A percentile compares a stretch with the other conserved stretches of the same genome.
phyloP scores from a whole-genome alignment of 2,797 vertebrate genomes.

The Sebastes jordani region DNA sequence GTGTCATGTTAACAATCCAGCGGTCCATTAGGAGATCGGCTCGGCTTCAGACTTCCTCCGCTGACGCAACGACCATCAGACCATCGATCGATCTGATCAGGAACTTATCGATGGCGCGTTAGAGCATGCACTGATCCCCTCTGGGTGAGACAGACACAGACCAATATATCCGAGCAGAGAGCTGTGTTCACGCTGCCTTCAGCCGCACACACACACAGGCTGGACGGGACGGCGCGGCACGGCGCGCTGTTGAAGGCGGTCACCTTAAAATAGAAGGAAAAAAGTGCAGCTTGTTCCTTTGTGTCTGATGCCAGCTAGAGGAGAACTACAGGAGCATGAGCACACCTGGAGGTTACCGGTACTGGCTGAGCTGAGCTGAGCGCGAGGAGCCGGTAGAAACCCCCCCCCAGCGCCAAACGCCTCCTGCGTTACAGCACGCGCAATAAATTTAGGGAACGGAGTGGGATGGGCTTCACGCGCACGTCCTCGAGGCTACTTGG shows the following conservation, averaged over 20 bases:
- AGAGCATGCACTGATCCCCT: background rate
- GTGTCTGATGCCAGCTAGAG: slow-evolving; percentile 56
- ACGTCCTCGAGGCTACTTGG: slow-evolving; percentile 46
- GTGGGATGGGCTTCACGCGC: slow-evolving; percentile 77
- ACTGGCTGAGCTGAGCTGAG: background rate
- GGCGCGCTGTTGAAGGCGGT: slow-evolving; percentile 35
- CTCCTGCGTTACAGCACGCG: slow-evolving; percentile 46
- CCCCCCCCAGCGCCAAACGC: slow-evolving; percentile 47
- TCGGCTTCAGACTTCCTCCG: background rate
- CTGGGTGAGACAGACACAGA: background rate
- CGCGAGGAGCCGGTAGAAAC: slow-evolving; percentile 40
- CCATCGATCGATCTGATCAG: slow-evolving; percentile 17
- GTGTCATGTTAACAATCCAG: slow-evolving; percentile 28
- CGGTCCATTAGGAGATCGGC: slow-evolving; percentile 23
- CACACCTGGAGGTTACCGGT: slow-evolving; percentile 43
- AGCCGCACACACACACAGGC: background rate
- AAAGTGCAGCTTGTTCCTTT: slow-evolving; percentile 68
- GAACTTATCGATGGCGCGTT: slow-evolving; percentile 63
- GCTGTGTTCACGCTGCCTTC: slow-evolving; percentile 12
- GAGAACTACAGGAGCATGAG: background rate
- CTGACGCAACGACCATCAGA: slow-evolving; percentile 29
- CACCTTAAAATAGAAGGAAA: slow-evolving; percentile 34
- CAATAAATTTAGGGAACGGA: slow-evolving; percentile 47
- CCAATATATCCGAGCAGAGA: background rate
- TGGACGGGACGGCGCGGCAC: slow-evolving; percentile 13